These are phyloP conservation scores for Tachycineta bicolor DNA, from an alignment of 2,113 vertebrate species.

Conservation along the genomic window DNA sequence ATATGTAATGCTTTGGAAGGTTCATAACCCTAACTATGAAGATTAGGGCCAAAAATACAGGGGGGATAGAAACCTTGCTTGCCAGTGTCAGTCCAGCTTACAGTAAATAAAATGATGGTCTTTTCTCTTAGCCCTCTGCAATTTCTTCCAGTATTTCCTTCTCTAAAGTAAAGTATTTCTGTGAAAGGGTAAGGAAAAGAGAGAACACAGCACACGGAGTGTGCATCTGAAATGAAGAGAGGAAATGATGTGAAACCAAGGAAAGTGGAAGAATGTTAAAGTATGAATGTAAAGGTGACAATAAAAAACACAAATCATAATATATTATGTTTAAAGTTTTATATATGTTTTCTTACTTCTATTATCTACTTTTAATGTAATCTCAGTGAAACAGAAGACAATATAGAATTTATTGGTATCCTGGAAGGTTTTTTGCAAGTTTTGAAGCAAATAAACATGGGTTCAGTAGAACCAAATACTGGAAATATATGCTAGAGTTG, in stretches of 20 bases:
- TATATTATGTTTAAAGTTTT: neutral
- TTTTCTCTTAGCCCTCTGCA: neutral
- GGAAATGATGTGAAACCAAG: neutral
- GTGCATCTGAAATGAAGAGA: neutral
- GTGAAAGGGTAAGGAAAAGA: neutral
- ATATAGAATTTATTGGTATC: neutral
- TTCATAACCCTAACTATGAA: neutral
- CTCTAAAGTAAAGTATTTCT: neutral
- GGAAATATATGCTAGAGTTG: neutral
- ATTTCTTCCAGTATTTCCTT: neutral
- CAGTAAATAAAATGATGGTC: neutral
- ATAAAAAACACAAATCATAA: neutral
- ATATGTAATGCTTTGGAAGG: accelerated
- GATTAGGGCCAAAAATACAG: neutral
- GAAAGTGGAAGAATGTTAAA: neutral
- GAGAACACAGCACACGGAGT: accelerated
- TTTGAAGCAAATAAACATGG: neutral
- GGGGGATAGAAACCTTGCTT: neutral
- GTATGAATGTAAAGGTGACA: neutral
- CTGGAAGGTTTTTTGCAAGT: neutral
- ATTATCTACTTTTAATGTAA: neutral
- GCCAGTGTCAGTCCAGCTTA: neutral
- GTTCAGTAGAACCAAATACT: neutral
- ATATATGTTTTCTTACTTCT: neutral
- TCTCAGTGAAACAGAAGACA: neutral